These are phyloP conservation scores for Ciconia maguari DNA, from an alignment of 2,113 vertebrate species.

Conservation along the genomic window DNA sequence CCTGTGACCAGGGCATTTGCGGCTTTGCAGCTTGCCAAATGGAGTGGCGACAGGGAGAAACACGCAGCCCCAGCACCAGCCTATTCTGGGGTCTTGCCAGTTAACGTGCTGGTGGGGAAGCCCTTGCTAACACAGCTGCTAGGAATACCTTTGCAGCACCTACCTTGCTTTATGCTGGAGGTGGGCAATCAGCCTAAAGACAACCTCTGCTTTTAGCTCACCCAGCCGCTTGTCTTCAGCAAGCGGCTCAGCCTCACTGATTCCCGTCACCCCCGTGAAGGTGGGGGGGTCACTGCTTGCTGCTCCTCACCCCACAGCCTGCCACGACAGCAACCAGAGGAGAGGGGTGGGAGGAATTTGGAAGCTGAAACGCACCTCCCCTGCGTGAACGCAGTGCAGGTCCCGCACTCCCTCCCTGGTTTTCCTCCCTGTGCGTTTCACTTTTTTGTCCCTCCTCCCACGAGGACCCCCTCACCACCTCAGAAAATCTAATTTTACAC, in stretches of 20 bases:
- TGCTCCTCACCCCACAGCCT: background rate
- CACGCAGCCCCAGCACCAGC: background rate
- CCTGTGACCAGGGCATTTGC: background rate
- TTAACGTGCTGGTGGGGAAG: background rate
- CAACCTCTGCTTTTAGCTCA: background rate
- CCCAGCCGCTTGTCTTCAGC: background rate
- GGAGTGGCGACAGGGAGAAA: rapidly evolving
- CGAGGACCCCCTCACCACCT: background rate
- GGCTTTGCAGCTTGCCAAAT: background rate
- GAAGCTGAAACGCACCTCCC: background rate
- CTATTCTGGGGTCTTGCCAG: background rate
- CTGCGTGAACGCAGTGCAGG: rapidly evolving
- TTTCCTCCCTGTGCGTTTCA: background rate
- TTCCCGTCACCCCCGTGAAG: background rate
- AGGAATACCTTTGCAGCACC: background rate
- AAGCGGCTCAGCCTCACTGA: background rate
- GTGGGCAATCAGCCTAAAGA: background rate
- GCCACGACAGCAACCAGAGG: background rate
- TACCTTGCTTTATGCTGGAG: background rate
- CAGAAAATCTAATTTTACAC: background rate
- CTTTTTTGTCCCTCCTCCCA: background rate
- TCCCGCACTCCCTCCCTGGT: background rate
- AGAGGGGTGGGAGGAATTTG: background rate
- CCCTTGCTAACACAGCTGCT: background rate
- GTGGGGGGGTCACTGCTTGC: background rate